A percentile compares a stretch with the other conserved stretches of the same genome.
These are phyloP conservation scores for Solen grandis DNA, from an alignment of 1,140 invertebrate species.

Conservation along the genomic window DNA sequence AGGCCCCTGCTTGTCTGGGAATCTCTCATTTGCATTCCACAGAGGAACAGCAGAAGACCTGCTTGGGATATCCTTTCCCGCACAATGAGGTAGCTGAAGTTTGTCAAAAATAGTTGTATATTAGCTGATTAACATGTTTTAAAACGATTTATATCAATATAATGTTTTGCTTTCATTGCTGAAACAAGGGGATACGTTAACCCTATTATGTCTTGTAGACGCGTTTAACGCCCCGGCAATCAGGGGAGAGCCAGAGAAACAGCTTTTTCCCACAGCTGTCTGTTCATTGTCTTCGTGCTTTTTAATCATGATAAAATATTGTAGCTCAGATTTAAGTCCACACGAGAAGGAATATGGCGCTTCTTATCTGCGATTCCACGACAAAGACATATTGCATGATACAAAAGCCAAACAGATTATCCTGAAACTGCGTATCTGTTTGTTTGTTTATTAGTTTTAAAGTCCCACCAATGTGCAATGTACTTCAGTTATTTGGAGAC, in stretches of 20 bases:
- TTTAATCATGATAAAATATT: not conserved
- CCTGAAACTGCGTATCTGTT: too few species aligned
- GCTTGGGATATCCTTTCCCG: slow-evolving; percentile 1
- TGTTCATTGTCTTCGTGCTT: not conserved
- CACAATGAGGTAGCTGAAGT: slow-evolving; percentile 31
- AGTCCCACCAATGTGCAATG: too few species aligned
- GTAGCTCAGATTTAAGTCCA: not conserved
- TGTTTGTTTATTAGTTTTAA: too few species aligned
- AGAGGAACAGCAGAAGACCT: not conserved
- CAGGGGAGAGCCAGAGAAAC: not conserved
- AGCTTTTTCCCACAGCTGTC: not conserved
- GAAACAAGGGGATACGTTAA: too few species aligned
- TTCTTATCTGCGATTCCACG: not conserved
- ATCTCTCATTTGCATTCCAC: slow-evolving; percentile 2
- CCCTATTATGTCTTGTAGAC: not conserved
- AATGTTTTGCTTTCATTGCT: not conserved
- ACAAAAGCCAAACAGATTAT: too few species aligned
- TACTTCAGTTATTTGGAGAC: too few species aligned
- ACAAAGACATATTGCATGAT: too few species aligned
- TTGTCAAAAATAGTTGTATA: too few species aligned
- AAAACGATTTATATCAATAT: not conserved
- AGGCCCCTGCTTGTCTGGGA: not conserved
- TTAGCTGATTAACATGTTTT: too few species aligned
- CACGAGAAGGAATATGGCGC: not conserved
- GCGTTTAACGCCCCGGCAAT: not conserved